Conservation (phyloP, 2,797 vertebrate genomes). For the Phrynocephalus vlangalii region DNA sequence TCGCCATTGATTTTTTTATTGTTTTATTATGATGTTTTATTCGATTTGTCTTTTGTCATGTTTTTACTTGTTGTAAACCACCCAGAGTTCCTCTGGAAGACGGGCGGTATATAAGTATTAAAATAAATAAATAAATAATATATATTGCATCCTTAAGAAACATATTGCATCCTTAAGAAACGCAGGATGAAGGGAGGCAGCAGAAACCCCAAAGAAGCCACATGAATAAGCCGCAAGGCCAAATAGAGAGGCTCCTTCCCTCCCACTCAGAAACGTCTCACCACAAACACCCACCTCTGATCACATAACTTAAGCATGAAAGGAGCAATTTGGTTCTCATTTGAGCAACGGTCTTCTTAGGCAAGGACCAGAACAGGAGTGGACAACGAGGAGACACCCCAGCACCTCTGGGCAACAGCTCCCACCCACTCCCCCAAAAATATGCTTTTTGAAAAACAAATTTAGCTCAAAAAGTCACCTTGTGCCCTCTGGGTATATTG, state of each 20-base stretch:
- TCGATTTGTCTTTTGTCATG: too few relatives aligned
- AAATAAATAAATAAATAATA: too few relatives aligned
- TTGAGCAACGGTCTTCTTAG: background rate
- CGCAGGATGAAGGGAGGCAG: background rate
- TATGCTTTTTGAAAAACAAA: too few relatives aligned
- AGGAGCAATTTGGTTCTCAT: background rate
- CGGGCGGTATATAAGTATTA: too few relatives aligned
- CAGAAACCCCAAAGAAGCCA: background rate
- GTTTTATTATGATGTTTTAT: too few relatives aligned
- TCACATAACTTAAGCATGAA: slow-evolving; percentile 13
- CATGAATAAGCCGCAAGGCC: slow-evolving; percentile 11
- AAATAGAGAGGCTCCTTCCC: slow-evolving; percentile 19
- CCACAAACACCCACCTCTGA: slow-evolving; percentile 42
- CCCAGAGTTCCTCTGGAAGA: too few relatives aligned
- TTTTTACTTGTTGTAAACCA: too few relatives aligned
- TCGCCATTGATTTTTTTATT: too few relatives aligned
- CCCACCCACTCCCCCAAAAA: background rate
- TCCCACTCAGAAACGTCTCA: background rate
- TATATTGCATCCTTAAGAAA: slow-evolving; percentile 24
- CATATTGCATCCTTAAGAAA: background rate
- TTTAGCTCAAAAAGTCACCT: too few relatives aligned
- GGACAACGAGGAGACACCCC: too few relatives aligned
- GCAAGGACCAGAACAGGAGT: background rate
- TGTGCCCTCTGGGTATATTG: too few relatives aligned
- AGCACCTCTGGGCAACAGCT: too few relatives aligned